Conservation (phyloP, 1,140 invertebrate genomes). For the Nasonia longicornis region DNA sequence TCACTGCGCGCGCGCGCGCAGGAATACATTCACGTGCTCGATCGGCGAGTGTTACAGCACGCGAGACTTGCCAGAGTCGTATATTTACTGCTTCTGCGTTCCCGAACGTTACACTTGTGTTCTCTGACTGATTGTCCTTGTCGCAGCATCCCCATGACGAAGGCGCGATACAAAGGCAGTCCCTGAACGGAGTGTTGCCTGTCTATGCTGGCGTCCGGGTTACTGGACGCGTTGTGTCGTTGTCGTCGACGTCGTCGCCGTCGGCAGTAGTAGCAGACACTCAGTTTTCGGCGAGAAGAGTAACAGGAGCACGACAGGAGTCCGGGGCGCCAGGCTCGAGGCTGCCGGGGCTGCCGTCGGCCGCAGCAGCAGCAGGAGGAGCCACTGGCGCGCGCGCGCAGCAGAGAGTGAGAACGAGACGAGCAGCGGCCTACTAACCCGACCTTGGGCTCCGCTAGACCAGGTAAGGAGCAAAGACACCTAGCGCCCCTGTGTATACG, state of each 20-base stretch:
- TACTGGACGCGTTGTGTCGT: background rate
- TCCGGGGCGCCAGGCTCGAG: background rate
- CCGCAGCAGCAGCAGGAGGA: conserved; percentile 15
- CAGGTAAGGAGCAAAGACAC: conserved; percentile 53
- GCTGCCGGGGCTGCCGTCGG: conserved; percentile 27
- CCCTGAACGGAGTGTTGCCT: background rate
- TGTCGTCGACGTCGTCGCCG: background rate
- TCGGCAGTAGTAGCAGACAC: background rate
- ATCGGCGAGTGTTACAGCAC: background rate
- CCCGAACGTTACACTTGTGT: no score
- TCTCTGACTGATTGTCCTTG: background rate
- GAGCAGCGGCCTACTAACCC: conserved; percentile 59
- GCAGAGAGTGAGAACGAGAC: no score
- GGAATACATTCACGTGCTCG: conserved; percentile 2
- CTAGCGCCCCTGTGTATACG: background rate
- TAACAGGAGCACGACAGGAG: background rate
- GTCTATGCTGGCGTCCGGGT: background rate
- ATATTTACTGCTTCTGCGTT: no score
- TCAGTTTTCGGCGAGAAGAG: background rate
- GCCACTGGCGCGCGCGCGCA: background rate
- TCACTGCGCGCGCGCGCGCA: background rate
- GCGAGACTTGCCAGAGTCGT: no score
- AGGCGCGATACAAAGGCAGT: background rate
- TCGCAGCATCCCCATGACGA: background rate
- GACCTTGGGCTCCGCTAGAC: conserved; percentile 62